Percentiles rank a stretch among this genome's conserved stretches.
phyloP scores from a whole-genome alignment of 2,888 invertebrate genomes.

The Polylopha cassiicola region DNA sequence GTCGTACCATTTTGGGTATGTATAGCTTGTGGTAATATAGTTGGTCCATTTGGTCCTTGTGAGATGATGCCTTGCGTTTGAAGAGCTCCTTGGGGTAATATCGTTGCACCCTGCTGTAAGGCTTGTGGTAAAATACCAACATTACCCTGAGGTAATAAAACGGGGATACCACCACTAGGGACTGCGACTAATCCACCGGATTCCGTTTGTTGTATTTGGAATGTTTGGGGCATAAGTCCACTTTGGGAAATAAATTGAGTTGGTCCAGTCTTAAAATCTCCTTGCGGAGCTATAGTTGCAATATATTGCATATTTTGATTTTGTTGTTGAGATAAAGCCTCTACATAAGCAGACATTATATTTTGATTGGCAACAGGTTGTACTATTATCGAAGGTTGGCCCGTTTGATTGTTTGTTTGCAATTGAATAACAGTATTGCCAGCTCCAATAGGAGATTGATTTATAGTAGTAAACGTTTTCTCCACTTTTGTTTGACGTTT shows the following conservation, averaged over 20 bases:
- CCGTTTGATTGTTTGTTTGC: constrained; percentile 74
- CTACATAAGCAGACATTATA: constrained; percentile 81
- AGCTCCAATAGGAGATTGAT: constrained; percentile 62
- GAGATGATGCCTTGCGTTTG: constrained; percentile 72
- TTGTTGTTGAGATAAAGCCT: constrained; percentile 82
- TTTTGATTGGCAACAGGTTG: constrained; percentile 80
- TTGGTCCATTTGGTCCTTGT: constrained; percentile 75
- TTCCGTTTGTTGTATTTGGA: constrained; percentile 79
- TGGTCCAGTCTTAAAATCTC: constrained; percentile 73
- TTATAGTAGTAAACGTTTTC: constrained; percentile 67
- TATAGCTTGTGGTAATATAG: constrained; percentile 79
- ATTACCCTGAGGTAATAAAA: constrained; percentile 72
- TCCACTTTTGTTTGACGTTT: constrained; percentile 71
- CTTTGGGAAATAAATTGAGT: constrained; percentile 76
- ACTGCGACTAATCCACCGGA: constrained; percentile 78
- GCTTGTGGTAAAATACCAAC: constrained; percentile 71
- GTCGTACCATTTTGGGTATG: constrained; percentile 78
- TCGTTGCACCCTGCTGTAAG: constrained; percentile 74
- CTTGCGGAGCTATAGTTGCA: constrained; percentile 81
- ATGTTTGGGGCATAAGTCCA: constrained; percentile 76
- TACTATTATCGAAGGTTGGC: constrained; percentile 81
- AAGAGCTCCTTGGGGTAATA: constrained; percentile 77
- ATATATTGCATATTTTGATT: constrained; percentile 87
- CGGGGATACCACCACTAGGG: constrained; percentile 78
- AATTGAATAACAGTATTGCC: constrained; percentile 76